Base-by-base conservation (phyloP, 2,888 invertebrate genomes). In the Hesperia comma region DNA sequence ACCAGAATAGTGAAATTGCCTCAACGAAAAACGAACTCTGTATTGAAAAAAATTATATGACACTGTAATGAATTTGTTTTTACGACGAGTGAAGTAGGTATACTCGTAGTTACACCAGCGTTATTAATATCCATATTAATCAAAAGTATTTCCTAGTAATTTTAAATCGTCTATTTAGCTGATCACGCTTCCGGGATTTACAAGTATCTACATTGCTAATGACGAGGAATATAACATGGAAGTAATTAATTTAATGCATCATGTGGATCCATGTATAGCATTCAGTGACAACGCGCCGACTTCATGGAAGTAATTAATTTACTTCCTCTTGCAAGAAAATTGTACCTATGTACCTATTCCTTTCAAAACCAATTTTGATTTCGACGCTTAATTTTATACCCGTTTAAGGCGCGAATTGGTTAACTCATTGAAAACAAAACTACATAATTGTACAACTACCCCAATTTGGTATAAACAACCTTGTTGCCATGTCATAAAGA, bases 401-500 rank as follows among this genome's bases (percentile, higher is more conserved):
- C 53, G 15, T 21, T 62, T 54, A 62, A 26, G 54, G 53, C 12
- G 33, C 15, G 43, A 21, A 61, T 40, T 40, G 61, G 41, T 62
- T 41, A 62, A 62, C 10, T 62, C 26, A 62, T 54, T 54, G 40
- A 61, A 49, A 17, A 49, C 12, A 49, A 37, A 37, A 10, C 19
- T 49, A 21, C 19, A 19, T 49, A 49, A 49, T 7, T 19, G 49
- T 19, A 3, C 2, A 19, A 49, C n/a, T 12, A 5, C 12, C 17
- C 8, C 15, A 15, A 17, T 19, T 19, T 49, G 19, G 12, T 17
- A 49, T 49, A 49, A 19, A 19, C 17, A 2, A 49, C 51, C 21
- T 21, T 40, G 26, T n/a, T 6, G 8, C 40, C 26, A 37, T 3
- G 21, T 1, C 6, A 40, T 74, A 72, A 69, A 63, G 75, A 54